Base-by-base conservation (phyloP, 2,113 vertebrate species). In the Chloropsis cyanopogon region DNA sequence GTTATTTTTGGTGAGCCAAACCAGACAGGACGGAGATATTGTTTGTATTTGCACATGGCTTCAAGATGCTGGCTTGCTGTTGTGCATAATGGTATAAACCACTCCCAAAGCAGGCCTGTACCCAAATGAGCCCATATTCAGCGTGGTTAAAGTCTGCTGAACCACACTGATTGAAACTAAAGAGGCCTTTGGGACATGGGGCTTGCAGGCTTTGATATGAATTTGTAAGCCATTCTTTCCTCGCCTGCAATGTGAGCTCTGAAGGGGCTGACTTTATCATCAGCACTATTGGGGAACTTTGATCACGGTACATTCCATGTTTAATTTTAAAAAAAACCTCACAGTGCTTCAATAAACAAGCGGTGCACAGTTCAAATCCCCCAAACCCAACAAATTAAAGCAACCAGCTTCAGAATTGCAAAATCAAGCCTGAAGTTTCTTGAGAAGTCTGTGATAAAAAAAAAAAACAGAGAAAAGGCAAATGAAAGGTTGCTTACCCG, bases 401-500 rank as follows among this genome's bases (percentile, higher is more conserved):
- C 52, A 77, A 71, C 14, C 41, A 20, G 25, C n/a, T 64, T 81
- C 76, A 49, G 59, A 50, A 60, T 15, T 90, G 56, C 52, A 93
- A 84, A 92, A 82, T 69, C 42, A 68, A 90, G 60, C 49, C 19
- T 12, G 11, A 65, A 49, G 33, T 85, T 87, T 49, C 75, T 70
- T 31, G 41, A 47, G 41, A 83, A 86, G 23, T 25, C 14, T 80
- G 59, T 56, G 57, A 29, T 80, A 41, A 80, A 88, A 75, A 80
- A 88, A 75, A 47, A 26, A 73, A 73, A 16, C 8, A 53, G 65
- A 57, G 47, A 72, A 72, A 86, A 94, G 50, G 69, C 57, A 93
- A 88, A 71, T 21, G 23, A 90, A 91, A 93, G 28, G 63, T 65
- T 93, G 98, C 99, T 99, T 98, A 99, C 99, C 99, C 98, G 98